A percentile compares a stretch with the other conserved stretches of the same genome.
Conservation (phyloP, 2,888 invertebrate genomes). For the Cetonia aurata region DNA sequence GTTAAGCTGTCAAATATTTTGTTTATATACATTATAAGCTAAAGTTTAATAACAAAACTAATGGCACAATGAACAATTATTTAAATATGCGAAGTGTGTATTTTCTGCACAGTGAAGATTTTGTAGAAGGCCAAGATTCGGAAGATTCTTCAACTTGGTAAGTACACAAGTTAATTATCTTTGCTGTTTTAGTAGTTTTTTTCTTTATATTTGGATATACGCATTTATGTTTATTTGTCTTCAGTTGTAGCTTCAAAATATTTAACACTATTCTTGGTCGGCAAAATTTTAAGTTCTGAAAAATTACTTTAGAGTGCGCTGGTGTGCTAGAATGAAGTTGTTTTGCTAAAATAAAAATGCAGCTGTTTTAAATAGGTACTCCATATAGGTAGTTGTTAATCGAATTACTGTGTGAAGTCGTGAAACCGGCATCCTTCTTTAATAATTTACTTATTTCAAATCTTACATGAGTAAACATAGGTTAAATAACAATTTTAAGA, state of each 20-base stretch:
- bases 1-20: conserved; percentile 48
- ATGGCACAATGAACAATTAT: conserved; percentile 25
- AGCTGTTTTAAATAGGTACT: background rate
- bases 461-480: too few species aligned
- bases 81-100: conserved; percentile 12
- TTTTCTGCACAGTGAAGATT: conserved; percentile 20
- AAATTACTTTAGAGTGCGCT: conserved; percentile 37
- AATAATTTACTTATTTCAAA: too few species aligned
- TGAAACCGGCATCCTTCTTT: too few species aligned
- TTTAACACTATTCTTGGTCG: conserved; percentile 15
- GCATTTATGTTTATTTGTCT: background rate
- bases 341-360: background rate
- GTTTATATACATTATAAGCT: conserved; percentile 42
- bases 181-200: conserved; percentile 2
- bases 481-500: too few species aligned
- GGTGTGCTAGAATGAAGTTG: conserved; percentile 5
- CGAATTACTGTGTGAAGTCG: too few species aligned
- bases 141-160: conserved; percentile 25
- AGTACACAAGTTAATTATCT: conserved; percentile 11
- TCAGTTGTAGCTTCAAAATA: conserved; percentile 9
- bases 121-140: background rate
- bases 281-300: conserved; percentile 26
- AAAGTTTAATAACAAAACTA: conserved; percentile 30
- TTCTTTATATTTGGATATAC: background rate
- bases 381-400: too few species aligned